Conservation (phyloP, 2,888 invertebrate genomes). For the Orchesella flavescens region DNA sequence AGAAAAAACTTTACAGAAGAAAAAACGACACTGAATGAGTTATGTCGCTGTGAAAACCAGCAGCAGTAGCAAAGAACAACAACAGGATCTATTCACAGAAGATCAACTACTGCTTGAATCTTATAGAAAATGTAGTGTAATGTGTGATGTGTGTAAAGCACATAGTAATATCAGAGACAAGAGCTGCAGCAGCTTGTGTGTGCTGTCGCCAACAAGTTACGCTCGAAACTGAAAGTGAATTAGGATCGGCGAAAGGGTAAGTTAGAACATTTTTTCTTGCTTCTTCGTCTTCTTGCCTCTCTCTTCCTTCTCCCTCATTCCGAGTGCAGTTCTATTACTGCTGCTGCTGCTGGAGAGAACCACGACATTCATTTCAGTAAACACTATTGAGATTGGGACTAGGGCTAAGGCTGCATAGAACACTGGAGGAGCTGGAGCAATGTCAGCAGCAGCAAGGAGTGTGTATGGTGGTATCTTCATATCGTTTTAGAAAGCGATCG, state of each 20-base stretch:
- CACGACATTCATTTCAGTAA: too few species aligned
- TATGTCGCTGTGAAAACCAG: not conserved
- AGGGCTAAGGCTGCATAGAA: too few species aligned
- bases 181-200: constrained; percentile 12
- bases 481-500: too few species aligned
- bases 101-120: not conserved
- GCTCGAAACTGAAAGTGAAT: constrained; percentile 48
- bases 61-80: not conserved
- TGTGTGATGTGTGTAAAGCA: not conserved
- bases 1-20: constrained; percentile 2
- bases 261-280: constrained; percentile 26
- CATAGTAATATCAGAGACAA: not conserved
- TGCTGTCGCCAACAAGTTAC: constrained; percentile 41
- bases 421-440: too few species aligned
- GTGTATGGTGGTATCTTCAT: too few species aligned
- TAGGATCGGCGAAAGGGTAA: constrained; percentile 48
- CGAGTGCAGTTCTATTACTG: not conserved
- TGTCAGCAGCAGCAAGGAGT: too few species aligned
- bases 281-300: not conserved
- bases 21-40: not conserved
- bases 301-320: not conserved
- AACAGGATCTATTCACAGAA: not conserved
- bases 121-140: not conserved
- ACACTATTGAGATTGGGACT: too few species aligned
- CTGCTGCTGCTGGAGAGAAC: not conserved